Evolutionary conservation across 2,113 vertebrate genomes (phyloP).

Genomic region (Ivindomyrus marchei): DNA sequence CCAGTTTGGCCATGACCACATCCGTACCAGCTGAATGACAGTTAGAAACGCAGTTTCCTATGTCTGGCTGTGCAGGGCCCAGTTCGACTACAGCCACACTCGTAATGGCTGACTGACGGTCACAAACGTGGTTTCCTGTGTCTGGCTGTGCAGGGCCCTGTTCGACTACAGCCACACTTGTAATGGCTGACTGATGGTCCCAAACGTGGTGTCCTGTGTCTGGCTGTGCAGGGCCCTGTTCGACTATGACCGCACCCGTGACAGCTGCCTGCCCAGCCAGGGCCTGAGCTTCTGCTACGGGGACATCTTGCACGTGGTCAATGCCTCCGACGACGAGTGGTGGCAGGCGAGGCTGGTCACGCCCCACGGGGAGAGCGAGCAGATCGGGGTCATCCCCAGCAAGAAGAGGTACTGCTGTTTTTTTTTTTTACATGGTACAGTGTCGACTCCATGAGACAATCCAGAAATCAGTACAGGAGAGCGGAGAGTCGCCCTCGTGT

Average conservation of each 20-base stretch:
- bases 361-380: conserved; percentile 90
- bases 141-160: not conserved
- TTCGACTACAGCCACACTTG: conserved; percentile 62
- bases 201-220: not conserved
- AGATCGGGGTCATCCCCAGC: conserved; percentile 97
- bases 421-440: not conserved
- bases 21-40: conserved; percentile 44
- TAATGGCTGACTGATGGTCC: not conserved
- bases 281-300: conserved; percentile 96
- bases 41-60: too few species aligned
- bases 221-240: conserved; percentile 77
- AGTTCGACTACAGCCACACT: conserved; percentile 52
- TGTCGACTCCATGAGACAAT: not conserved
- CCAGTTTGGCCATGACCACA: conserved; percentile 46
- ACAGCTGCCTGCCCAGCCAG: conserved; percentile 97
- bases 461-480: not conserved
- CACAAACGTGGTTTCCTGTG: not conserved
- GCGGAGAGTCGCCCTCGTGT: not conserved
- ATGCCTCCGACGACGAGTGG: conserved; percentile 97
- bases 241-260: conserved; percentile 93
- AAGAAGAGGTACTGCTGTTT: conserved; percentile 79
- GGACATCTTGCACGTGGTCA: conserved; percentile 95
- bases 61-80: too few species aligned
- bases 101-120: conserved; percentile 32
- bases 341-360: conserved; percentile 97